Evolutionary conservation across 2,113 vertebrate species (phyloP), one percentile per base, ranked within the genome.

Genomic region (Oryzias melastigma): DNA sequence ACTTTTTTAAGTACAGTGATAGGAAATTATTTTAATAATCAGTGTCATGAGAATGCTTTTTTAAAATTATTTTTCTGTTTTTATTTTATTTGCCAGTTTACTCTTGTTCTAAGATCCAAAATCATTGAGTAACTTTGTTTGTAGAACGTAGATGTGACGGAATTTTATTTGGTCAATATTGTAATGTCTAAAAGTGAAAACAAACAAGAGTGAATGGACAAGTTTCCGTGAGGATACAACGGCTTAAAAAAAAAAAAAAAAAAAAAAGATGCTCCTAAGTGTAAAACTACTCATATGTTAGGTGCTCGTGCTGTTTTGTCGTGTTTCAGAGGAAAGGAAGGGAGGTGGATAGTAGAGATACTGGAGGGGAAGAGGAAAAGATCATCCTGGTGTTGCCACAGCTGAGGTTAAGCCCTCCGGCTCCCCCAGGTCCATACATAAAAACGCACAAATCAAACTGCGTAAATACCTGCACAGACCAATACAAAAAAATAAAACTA

Each of bases 361-460:
- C 67, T 75, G 69, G 57, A 49, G 60, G 75, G 88, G 85, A 35
- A 85, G 83, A 87, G 87, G 87, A 89, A 87, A 80, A 77, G 81
- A 85, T 91, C 84, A 85, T 90, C 83, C 88, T 78, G 71, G 70
- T 84, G 75, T 84, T 72, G 68, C 72, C 72, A 50, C 61, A 35
- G 25, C 65, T 77, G 67, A 10, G 73, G 72, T 75, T 60, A 68
- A 70, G 59, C 27, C 55, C 57, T 78, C 22, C 73, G 63, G 17
- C 72, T 62, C 45, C 43, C 41, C 25, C 25, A 43, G 29, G 19
- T 22, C 63, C 61, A 62, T 42, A 27, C 66, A 69, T 24, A 57
- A 46, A 22, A 52, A 52, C 49, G 67, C 3, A 50, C 8, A 5
- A 44, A 73, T 50, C 59, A 22, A 62, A 54, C 12, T 47, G 15